A percentile compares a stretch with the other conserved stretches of the same genome.
These are phyloP conservation scores for Drosophila melanocephala DNA, from an alignment of 2,888 invertebrate species.

Conservation along the genomic window DNA sequence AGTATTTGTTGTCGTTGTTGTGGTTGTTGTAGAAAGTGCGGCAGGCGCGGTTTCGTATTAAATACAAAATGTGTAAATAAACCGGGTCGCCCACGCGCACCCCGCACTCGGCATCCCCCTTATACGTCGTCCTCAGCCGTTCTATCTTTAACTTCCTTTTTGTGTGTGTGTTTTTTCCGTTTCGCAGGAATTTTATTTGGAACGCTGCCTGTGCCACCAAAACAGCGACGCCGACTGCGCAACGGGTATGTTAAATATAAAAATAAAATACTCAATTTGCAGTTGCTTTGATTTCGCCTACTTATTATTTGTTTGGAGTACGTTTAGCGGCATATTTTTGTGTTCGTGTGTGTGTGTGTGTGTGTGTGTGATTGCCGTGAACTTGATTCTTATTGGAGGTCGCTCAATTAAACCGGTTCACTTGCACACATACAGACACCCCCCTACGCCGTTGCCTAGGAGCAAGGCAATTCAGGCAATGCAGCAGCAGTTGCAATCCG, in stretches of 20 bases:
- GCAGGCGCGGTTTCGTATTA: slow-evolving; percentile 57
- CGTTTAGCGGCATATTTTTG: slow-evolving; percentile 41
- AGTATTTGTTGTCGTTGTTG: slow-evolving; percentile 24
- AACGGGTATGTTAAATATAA: slow-evolving; percentile 29
- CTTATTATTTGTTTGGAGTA: slow-evolving; percentile 32
- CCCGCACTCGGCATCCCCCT: slow-evolving; percentile 6
- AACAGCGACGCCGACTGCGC: slow-evolving; percentile 25
- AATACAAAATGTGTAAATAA: slow-evolving; percentile 71
- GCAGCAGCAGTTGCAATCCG: slow-evolving; percentile 58
- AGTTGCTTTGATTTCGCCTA: slow-evolving; percentile 18
- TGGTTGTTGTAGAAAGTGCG: slow-evolving; percentile 68
- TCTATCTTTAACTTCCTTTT: slow-evolving; percentile 48
- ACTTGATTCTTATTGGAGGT: slow-evolving; percentile 80
- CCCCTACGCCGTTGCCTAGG: background rate
- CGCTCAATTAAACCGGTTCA: slow-evolving; percentile 79
- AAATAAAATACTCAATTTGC: slow-evolving; percentile 14
- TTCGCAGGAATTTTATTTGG: slow-evolving; percentile 48
- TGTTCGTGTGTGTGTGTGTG: background rate
- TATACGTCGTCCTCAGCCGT: background rate
- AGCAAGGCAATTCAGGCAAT: slow-evolving; percentile 33
- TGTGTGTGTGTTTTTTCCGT: slow-evolving; percentile 27
- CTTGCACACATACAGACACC: background rate
- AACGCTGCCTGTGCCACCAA: slow-evolving; percentile 33
- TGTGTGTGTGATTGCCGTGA: slow-evolving; percentile 50
- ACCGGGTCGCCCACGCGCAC: slow-evolving; percentile 66